Base-by-base conservation (phyloP, 2,113 vertebrate species). In the Condylura cristata region DNA sequence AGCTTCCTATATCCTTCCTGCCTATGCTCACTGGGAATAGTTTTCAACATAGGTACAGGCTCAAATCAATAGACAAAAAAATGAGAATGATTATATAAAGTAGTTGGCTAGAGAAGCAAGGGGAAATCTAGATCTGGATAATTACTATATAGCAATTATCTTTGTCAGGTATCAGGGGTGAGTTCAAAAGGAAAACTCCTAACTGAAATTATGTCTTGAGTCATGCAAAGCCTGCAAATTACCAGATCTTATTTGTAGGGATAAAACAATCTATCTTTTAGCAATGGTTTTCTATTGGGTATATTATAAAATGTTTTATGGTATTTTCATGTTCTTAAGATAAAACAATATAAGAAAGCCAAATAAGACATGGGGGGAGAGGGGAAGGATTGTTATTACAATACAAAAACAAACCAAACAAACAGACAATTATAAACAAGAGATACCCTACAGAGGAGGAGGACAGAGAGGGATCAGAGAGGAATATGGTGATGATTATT, bases 181-280 rank as follows among this genome's bases (percentile, higher is more conserved):
- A 88, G 32, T 85, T 93, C n/a, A 41, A 90, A 93, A 83, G 8
- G 41, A 93, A 83, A 90, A 14, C 37, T 63, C 26, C 34, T 51
- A 65, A 18, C 26, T 75, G 70, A 78, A 86, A 32, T 46, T 86
- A 70, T 82, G 12, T 71, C 41, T n/a, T 76, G 17, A 75, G 41
- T 89, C 84, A 68, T 39, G 7, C 9, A 63, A 86, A 46, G 16
- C 39, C 32, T 76, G 2, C 82, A 87, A 83, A 89, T 58, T 86
- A 86, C 11, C 37, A 82, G 17, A 51, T 89, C 41, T 60, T 71
- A 82, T 82, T 86, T 91, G 3, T 48, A 71, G 24, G 76, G 78
- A 78, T 44, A 86, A 89, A 92, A 70, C 30, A 74, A 32, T 48
- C 9, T 83, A 87, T 90, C 11, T 13, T 81, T 89, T 41, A 80